Evolutionary conservation across 2,888 invertebrate genomes (phyloP).

Genomic region (Allygus modestus): DNA sequence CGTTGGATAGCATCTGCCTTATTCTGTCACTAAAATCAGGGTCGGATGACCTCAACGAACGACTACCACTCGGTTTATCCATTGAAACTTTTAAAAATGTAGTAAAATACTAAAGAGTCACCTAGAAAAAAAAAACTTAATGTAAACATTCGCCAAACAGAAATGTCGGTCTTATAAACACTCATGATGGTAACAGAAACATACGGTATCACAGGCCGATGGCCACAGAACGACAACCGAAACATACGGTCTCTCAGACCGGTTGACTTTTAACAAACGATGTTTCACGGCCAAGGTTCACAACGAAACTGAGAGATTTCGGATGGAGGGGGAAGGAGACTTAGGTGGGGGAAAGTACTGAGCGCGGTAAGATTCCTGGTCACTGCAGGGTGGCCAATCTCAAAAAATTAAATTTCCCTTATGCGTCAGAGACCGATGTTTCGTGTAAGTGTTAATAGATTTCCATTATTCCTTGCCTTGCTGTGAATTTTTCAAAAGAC

Average conservation of each 20-base stretch:
- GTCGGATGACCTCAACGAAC: not conserved
- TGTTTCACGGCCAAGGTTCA: not conserved
- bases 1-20: not conserved
- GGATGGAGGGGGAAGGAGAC: not conserved
- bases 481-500: too few species aligned
- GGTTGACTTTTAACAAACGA: not conserved
- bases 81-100: too few species aligned
- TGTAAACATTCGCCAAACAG: not conserved
- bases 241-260: not conserved
- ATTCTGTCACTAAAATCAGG: not conserved
- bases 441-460: conserved; percentile 48
- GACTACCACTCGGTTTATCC: too few species aligned
- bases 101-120: too few species aligned
- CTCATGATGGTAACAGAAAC: not conserved
- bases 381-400: not conserved
- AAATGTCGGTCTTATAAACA: not conserved
- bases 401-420: conserved; percentile 13
- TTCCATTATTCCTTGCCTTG: too few species aligned
- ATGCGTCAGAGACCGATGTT: conserved; percentile 36
- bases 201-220: not conserved
- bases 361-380: not conserved
- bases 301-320: not conserved
- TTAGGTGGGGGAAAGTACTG: not conserved
- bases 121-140: not conserved
- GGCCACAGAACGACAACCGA: not conserved